A percentile compares a stretch with the other conserved stretches of the same genome.
These are phyloP conservation scores for Setophaga petechia DNA, from an alignment of 2,113 vertebrate genomes.

Conservation along the genomic window DNA sequence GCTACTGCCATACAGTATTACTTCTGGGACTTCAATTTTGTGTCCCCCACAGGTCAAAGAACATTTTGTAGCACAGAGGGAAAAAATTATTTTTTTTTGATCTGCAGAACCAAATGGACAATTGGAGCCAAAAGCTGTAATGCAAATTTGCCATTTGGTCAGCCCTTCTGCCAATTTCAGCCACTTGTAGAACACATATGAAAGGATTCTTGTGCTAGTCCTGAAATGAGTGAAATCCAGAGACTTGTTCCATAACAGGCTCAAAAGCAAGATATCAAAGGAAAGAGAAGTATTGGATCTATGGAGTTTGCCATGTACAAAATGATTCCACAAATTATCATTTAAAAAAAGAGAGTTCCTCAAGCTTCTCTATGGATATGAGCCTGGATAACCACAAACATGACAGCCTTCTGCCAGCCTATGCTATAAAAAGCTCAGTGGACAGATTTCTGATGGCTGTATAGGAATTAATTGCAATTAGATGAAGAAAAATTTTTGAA, in stretches of 20 bases:
- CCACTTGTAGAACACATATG: fast-evolving
- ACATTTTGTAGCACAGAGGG: background rate
- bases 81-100: background rate
- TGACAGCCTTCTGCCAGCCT: background rate
- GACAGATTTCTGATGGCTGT: background rate
- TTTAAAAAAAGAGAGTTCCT: background rate
- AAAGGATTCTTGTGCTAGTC: background rate
- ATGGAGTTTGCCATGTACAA: background rate
- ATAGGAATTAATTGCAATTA: background rate
- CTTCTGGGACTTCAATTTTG: background rate
- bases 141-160: background rate
- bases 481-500: background rate
- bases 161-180: background rate
- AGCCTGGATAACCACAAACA: background rate
- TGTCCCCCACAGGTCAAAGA: background rate
- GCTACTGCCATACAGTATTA: background rate
- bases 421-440: background rate
- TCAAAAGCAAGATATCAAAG: background rate
- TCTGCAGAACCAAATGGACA: background rate
- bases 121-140: background rate
- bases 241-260: background rate
- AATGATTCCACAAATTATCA: background rate
- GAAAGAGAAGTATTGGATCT: background rate
- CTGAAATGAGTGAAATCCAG: background rate
- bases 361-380: background rate